These are phyloP conservation scores for Sorex araneus DNA, from an alignment of 2,113 vertebrate genomes.

Conservation along the genomic window DNA sequence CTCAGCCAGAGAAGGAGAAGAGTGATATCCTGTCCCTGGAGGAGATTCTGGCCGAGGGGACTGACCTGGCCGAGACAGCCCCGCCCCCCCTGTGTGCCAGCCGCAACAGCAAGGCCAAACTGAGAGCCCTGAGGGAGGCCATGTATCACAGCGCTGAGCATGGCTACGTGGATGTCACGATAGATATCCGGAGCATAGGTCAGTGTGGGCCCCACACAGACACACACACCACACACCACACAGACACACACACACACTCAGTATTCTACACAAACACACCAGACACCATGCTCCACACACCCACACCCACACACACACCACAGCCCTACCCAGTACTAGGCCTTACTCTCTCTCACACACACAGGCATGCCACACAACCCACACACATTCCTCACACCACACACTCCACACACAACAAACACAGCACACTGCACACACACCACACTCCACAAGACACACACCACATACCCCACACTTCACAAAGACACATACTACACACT, in stretches of 20 bases:
- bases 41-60: constrained; percentile 98
- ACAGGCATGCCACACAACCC: no score
- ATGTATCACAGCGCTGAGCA: constrained; percentile 99
- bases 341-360: not conserved
- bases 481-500: not conserved
- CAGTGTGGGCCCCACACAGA: constrained; percentile 75
- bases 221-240: no score
- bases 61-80: constrained; percentile 92
- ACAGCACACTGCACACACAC: no score
- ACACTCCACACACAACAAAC: no score
- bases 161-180: constrained; percentile 97
- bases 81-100: constrained; percentile 92
- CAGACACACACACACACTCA: no score
- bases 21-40: constrained; percentile 97
- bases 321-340: not conserved
- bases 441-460: not conserved
- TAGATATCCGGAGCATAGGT: constrained; percentile 98
- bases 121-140: constrained; percentile 97
- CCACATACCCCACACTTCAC: not conserved
- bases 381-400: no score
- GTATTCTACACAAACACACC: no score
- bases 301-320: not conserved
- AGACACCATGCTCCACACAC: no score
- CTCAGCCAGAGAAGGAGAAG: constrained; percentile 96
- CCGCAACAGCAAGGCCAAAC: constrained; percentile 95